Percentiles rank a stretch among this genome's conserved stretches.
phyloP scores from a whole-genome alignment of 1,140 invertebrate species.

The Argopecten irradians region DNA sequence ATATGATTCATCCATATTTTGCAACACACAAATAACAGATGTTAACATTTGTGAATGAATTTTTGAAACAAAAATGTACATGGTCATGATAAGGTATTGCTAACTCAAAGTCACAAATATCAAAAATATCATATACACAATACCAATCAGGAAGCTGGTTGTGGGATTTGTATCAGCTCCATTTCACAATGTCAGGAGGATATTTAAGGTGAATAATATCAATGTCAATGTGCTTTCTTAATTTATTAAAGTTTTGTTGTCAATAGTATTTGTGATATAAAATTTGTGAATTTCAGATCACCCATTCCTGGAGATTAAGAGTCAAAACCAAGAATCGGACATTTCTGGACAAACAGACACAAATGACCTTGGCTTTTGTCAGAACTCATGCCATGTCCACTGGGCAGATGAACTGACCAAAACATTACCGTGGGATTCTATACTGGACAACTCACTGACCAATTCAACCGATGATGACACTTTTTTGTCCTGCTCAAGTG shows the following conservation, averaged over 20 bases:
- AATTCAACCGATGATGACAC: slow-evolving; percentile 7
- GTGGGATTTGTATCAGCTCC: too few relatives aligned
- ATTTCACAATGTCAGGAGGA: too few relatives aligned
- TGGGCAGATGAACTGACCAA: slow-evolving; percentile 35
- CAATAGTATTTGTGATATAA: not conserved
- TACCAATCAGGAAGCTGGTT: too few relatives aligned
- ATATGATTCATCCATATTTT: too few relatives aligned
- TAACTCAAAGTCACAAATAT: too few relatives aligned
- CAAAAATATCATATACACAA: too few relatives aligned
- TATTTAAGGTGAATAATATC: too few relatives aligned
- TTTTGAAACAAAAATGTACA: too few relatives aligned
- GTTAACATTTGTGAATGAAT: too few relatives aligned
- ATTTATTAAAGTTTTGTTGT: not conserved
- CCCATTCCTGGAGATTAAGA: not conserved
- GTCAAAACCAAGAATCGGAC: not conserved
- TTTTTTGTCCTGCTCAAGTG: not conserved
- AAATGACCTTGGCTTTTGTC: not conserved
- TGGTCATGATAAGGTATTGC: too few relatives aligned
- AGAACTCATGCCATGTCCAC: slow-evolving; percentile 38
- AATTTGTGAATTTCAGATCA: not conserved
- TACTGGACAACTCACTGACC: not conserved
- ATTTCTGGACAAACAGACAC: not conserved
- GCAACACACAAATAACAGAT: too few relatives aligned
- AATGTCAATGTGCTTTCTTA: too few relatives aligned
- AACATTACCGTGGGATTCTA: not conserved